Evolutionary conservation across 30 jellyfish, hydroid and myxozoan species (phyloP).

Genomic region (Rhopilema esculentum): DNA sequence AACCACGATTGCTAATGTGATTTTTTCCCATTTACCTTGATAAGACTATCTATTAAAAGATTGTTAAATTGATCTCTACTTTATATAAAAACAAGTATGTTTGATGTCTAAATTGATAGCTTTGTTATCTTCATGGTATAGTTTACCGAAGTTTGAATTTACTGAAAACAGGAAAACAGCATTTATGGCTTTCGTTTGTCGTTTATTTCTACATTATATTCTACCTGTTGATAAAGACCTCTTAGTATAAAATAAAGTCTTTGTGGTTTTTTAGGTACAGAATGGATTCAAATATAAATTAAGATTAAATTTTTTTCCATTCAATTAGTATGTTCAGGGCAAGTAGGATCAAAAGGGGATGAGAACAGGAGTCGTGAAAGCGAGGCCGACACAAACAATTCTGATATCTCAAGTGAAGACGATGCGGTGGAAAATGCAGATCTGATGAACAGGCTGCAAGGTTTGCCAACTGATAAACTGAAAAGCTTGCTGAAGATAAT

Average conservation of each 20-base stretch:
- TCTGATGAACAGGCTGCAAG: slow-evolving; percentile 27
- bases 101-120: too few species aligned
- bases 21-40: too few species aligned
- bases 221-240: too few species aligned
- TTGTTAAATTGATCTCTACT: too few species aligned
- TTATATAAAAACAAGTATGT: too few species aligned
- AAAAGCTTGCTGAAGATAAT: slow-evolving; percentile 15
- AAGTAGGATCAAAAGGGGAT: neutral
- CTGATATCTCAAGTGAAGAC: neutral
- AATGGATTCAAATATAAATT: neutral
- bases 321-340: neutral
- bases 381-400: neutral
- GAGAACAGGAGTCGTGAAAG: neutral
- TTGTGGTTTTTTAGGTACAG: too few species aligned
- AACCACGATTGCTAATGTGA: too few species aligned
- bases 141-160: neutral
- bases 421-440: neutral
- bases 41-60: too few species aligned
- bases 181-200: neutral
- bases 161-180: neutral
- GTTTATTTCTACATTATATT: neutral
- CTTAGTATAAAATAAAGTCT: too few species aligned
- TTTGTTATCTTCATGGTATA: too few species aligned
- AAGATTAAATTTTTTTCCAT: neutral
- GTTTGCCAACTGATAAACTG: slow-evolving; percentile 43